These are phyloP conservation scores for Synergus laeviventris DNA, from an alignment of 2,888 invertebrate species.

Conservation along the genomic window DNA sequence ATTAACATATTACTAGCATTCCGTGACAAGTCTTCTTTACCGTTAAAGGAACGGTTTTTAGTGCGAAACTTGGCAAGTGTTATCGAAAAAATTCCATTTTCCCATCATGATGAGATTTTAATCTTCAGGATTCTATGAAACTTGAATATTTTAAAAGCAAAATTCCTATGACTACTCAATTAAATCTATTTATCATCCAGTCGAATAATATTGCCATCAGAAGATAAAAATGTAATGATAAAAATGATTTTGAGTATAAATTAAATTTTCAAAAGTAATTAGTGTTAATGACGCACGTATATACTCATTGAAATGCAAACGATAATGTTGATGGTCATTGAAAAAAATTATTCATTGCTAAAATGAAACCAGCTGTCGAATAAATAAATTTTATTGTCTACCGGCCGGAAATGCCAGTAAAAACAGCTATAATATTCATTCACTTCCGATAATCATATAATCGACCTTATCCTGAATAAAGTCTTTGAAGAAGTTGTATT, in stretches of 20 bases:
- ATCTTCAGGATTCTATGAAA: neutral
- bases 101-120: neutral
- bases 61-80: neutral
- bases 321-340: neutral
- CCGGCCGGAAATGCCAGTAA: neutral
- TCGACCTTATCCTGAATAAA: neutral
- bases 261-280: neutral
- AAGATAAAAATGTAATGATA: no score
- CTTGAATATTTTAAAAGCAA: neutral
- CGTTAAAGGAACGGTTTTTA: slow-evolving; percentile 16
- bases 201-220: neutral
- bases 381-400: neutral
- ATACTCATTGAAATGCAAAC: slow-evolving; percentile 1
- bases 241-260: neutral
- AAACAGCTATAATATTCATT: neutral
- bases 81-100: neutral
- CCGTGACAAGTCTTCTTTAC: slow-evolving; percentile 1
- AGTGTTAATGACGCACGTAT: neutral
- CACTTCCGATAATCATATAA: neutral
- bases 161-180: neutral
- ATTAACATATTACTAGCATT: slow-evolving; percentile 16
- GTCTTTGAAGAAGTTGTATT: neutral
- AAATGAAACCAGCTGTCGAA: neutral
- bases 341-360: slow-evolving; percentile 5
- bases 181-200: neutral